A percentile compares a stretch with the other conserved stretches of the same genome.
Conservation (phyloP, 2,797 vertebrate species). For the Eurystomus glaucurus region DNA sequence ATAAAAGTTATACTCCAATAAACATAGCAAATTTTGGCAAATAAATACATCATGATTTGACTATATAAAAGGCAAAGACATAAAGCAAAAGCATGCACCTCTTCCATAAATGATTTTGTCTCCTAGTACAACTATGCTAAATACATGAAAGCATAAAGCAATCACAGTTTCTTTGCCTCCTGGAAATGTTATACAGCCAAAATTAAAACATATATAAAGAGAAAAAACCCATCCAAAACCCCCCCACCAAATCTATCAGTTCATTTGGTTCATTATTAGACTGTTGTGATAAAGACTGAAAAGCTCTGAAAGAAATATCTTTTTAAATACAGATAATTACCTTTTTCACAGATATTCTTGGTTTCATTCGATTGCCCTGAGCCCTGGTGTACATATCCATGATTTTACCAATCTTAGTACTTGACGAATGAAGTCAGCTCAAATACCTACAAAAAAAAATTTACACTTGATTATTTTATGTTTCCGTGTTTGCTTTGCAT, state of each 20-base stretch:
- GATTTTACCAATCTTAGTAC: conserved; percentile 34
- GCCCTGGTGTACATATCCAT: conserved; percentile 90
- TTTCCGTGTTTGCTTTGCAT: neutral
- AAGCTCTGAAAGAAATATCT: neutral
- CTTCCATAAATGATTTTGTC: neutral
- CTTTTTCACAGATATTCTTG: conserved; percentile 89
- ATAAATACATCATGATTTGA: neutral
- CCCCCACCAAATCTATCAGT: neutral
- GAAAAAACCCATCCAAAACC: neutral
- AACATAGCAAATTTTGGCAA: neutral
- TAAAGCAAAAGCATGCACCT: neutral
- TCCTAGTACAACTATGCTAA: neutral
- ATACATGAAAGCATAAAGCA: neutral
- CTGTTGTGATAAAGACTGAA: rapidly evolving
- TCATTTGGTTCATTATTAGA: neutral
- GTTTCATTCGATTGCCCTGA: conserved; percentile 86
- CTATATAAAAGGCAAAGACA: neutral
- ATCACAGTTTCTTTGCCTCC: neutral
- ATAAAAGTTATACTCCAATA: neutral
- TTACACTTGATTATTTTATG: neutral
- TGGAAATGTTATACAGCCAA: neutral
- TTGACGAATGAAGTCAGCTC: conserved; percentile 75
- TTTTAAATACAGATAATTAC: conserved; percentile 70
- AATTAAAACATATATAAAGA: neutral
- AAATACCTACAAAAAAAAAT: conserved; percentile 65